Conservation (phyloP, 1,140 invertebrate species). For the Eriocheir sinensis region DNA sequence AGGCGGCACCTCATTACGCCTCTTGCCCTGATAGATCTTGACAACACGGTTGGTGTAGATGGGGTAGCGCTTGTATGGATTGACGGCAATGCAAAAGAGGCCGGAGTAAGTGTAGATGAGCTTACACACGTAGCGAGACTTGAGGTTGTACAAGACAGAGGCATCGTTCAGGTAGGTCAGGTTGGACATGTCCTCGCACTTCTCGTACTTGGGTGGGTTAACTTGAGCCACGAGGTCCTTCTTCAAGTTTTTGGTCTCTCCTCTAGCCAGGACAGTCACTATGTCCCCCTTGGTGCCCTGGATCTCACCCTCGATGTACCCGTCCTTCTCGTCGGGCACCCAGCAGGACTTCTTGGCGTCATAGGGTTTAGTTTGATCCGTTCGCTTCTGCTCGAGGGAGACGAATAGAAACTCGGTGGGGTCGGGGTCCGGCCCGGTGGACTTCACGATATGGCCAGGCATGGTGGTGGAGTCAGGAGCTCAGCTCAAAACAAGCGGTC, state of each 20-base stretch:
- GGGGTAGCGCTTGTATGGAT: conserved; percentile 75
- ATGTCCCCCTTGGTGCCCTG: conserved; percentile 74
- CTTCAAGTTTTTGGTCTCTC: conserved; percentile 71
- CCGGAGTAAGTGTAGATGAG: conserved; percentile 76
- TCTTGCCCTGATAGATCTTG: conserved; percentile 79
- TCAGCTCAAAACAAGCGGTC: neutral
- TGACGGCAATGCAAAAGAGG: conserved; percentile 74
- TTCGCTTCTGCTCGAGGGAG: conserved; percentile 68
- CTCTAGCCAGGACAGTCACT: conserved; percentile 51
- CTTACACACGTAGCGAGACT: conserved; percentile 85
- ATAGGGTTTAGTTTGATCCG: conserved; percentile 70
- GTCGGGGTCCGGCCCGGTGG: conserved; percentile 72
- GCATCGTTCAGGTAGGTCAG: conserved; percentile 99
- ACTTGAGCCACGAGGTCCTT: conserved; percentile 62
- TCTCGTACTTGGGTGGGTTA: conserved; percentile 72
- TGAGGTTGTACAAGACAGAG: conserved; percentile 99
- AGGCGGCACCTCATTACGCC: conserved; percentile 86
- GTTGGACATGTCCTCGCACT: conserved; percentile 82
- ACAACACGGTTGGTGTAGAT: conserved; percentile 74
- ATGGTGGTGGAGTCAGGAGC: conserved; percentile 45
- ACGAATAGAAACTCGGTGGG: conserved; percentile 69
- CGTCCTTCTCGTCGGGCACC: conserved; percentile 74
- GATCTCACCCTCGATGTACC: conserved; percentile 68
- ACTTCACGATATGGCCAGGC: conserved; percentile 72
- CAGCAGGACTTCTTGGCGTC: conserved; percentile 73